Conservation (phyloP, 2,113 vertebrate genomes). For the Formicarius rufipectus region DNA sequence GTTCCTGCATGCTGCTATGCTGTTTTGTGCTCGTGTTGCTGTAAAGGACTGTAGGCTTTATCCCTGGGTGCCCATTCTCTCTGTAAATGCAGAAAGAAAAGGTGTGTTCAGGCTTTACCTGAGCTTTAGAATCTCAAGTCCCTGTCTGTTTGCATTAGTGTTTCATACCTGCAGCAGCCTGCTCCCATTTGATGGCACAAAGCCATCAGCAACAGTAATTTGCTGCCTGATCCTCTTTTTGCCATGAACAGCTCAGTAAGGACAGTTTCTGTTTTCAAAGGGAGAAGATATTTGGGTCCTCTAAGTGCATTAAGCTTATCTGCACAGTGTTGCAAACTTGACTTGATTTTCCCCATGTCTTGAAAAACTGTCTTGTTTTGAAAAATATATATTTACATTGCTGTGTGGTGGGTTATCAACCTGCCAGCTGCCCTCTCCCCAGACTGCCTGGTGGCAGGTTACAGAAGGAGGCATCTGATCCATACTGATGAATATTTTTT, state of each 20-base stretch:
- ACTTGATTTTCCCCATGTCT: neutral
- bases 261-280: neutral
- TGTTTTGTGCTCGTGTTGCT: neutral
- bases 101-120: neutral
- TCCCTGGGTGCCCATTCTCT: neutral
- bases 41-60: neutral
- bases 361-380: neutral
- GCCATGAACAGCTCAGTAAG: neutral
- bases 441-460: neutral
- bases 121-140: neutral
- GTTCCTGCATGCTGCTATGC: neutral
- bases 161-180: neutral
- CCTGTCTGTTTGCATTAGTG: neutral
- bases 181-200: neutral
- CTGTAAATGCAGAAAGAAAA: neutral
- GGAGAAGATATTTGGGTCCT: neutral
- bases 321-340: accelerated
- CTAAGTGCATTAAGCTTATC: neutral
- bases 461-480: neutral
- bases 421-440: neutral
- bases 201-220: neutral
- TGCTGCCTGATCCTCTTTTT: neutral
- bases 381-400: neutral
- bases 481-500: accelerated
- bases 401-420: neutral